Evolutionary conservation across 2,113 vertebrate genomes (phyloP), one percentile per base, ranked within the genome.

Genomic region (Ammodytes dubius): DNA sequence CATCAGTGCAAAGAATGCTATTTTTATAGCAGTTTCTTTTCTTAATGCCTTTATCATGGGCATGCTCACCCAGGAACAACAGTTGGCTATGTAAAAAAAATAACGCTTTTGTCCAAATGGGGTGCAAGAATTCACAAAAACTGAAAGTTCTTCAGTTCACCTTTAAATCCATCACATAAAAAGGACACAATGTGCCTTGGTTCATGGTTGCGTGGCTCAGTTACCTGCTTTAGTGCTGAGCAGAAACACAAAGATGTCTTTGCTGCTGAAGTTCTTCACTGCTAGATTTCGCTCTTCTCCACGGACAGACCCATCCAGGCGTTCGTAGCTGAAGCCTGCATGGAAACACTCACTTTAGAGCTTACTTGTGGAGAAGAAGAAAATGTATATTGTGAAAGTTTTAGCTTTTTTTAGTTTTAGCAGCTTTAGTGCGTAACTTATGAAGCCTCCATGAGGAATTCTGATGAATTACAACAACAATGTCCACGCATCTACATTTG

Each of bases 271-370:
- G 92, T 96, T 97, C 93, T 98, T 99, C 87, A 98, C 96, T 15
- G 97, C 96, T 27, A 98, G 93, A 63, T 97, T 96, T 63, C 97
- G 95, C 76, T 99, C 97, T 83, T 99, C 97, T 17, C 97, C 96
- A 37, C 97, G 93, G 61, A 98, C 95, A 0, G 97, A 99, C 13
- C 97, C 98, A 0, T 99, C 97, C 88, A 99, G 91, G 15, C 97
- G 96, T 89, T 99, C 96, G 0, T 99, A 99, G 92, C 97, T 99
- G 76, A 97, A 98, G 52, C 96, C 98, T 99, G 92, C 79, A 89
- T 15, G 39, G 8, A 7, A 2, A 59, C 43, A 14, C 5, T 40
- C 5, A 2, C 27, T 9, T 52, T 5, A n/a, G 47, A 7, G 11
- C 6, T 11, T 53, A 15, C 12, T 39, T 39, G n/a, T 47, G 39